phyloP scores from a whole-genome alignment of 2,113 vertebrate species.

The Dicentrarchus labrax region DNA sequence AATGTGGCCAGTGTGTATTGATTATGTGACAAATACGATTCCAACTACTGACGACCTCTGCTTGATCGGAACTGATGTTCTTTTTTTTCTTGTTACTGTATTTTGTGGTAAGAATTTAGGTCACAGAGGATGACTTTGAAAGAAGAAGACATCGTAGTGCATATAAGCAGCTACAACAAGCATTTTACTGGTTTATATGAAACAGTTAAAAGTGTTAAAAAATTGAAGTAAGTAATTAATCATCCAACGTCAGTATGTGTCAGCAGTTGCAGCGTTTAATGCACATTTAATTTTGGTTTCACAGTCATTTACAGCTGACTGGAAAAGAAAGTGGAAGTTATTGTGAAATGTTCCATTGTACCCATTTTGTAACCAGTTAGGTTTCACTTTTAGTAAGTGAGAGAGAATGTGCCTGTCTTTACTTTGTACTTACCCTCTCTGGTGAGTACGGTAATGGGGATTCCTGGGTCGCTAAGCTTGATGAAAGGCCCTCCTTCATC shows the following conservation, averaged over 20 bases:
- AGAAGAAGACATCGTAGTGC: not conserved
- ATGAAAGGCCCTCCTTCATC: conserved; percentile 95
- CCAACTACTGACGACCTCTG: conserved; percentile 2
- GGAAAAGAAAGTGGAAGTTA: conserved; percentile 36
- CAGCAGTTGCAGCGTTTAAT: not conserved
- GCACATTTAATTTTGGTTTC: conserved; percentile 18
- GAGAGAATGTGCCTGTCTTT: not conserved
- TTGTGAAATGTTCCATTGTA: conserved; percentile 29
- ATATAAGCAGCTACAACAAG: not conserved
- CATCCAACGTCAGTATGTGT: not conserved
- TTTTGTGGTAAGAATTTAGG: not conserved
- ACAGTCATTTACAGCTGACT: conserved; percentile 34
- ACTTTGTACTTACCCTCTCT: conserved; percentile 88
- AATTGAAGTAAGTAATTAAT: no score
- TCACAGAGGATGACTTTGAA: not conserved
- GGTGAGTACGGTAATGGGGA: conserved; percentile 93
- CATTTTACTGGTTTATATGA: not conserved
- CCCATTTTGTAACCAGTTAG: conserved; percentile 29
- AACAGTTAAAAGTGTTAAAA: not conserved
- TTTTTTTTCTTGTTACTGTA: conserved; percentile 4
- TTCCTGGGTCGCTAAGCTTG: conserved; percentile 97
- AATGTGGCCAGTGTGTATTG: conserved; percentile 26
- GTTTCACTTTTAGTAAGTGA: conserved; percentile 44
- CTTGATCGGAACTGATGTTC: conserved; percentile 23
- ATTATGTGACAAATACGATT: conserved; percentile 47